phyloP scores from a whole-genome alignment of 2,113 vertebrate species.

The Agapornis roseicollis region DNA sequence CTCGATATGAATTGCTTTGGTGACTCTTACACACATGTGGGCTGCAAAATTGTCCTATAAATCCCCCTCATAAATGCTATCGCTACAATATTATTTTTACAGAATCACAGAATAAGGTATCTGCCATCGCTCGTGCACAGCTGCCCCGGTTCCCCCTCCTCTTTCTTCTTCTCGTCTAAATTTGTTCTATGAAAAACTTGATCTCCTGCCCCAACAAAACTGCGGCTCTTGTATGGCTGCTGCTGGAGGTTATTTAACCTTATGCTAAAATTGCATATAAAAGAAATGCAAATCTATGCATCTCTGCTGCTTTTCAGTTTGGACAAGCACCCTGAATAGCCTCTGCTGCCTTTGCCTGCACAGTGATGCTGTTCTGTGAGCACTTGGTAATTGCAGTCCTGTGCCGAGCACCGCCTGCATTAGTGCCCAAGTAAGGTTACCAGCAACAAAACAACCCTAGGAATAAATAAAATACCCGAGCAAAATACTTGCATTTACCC shows the following conservation, averaged over 20 bases:
- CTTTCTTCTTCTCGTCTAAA: neutral
- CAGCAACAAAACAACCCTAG: neutral
- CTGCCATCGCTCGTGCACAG: conserved; percentile 51
- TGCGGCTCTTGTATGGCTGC: neutral
- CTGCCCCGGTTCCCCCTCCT: conserved; percentile 1
- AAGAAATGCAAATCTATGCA: neutral
- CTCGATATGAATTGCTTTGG: conserved; percentile 56
- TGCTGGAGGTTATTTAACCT: neutral
- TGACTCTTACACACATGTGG: conserved; percentile 65
- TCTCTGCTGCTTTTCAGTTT: neutral
- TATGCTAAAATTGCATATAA: neutral
- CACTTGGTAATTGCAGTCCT: fast-evolving
- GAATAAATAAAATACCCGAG: neutral
- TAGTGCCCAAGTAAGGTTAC: neutral
- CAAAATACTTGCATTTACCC: neutral
- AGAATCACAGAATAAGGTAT: conserved; percentile 66
- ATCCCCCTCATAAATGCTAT: conserved; percentile 72
- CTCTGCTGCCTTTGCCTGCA: fast-evolving
- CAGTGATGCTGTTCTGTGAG: neutral
- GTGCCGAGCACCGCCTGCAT: fast-evolving
- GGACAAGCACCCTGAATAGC: fast-evolving
- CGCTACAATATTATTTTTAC: conserved; percentile 68
- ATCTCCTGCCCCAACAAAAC: neutral
- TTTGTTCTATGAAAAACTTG: neutral
- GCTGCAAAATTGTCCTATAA: conserved; percentile 70